These are phyloP conservation scores for Momotus momota DNA, from an alignment of 2,797 vertebrate species.

Conservation along the genomic window DNA sequence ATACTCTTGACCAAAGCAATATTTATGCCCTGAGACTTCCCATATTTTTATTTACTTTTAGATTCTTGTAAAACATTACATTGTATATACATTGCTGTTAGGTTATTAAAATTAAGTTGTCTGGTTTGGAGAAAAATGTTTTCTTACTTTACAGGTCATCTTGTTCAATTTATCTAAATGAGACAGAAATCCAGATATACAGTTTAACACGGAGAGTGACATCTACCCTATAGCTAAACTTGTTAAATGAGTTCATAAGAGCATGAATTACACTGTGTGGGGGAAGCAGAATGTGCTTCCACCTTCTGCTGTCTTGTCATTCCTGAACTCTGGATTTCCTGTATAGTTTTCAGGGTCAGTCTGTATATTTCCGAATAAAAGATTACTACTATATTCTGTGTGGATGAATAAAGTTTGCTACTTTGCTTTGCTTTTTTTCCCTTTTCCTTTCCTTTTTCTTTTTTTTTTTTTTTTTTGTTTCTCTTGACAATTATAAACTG, in stretches of 20 bases:
- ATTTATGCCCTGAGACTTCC: neutral
- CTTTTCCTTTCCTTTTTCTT: neutral
- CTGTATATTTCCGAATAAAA: neutral
- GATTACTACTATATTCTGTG: neutral
- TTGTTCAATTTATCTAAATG: neutral
- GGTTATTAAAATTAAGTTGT: neutral
- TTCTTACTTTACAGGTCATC: neutral
- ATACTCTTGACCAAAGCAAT: neutral
- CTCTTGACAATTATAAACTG: constrained; percentile 18
- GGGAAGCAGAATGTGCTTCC: neutral
- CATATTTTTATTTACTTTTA: neutral
- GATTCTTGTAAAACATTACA: neutral
- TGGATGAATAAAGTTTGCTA: neutral
- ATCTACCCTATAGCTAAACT: neutral
- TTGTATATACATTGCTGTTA: neutral
- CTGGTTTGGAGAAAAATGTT: neutral
- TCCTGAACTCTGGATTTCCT: neutral
- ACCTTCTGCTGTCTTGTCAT: neutral
- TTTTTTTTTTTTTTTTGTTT: neutral
- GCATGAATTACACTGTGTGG: neutral
- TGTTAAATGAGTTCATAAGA: neutral
- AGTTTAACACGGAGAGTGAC: neutral
- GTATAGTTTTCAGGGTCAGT: neutral
- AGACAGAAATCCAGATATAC: neutral
- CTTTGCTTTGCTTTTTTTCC: neutral